phyloP scores from a whole-genome alignment of 2,113 vertebrate species.

The Lycaon pictus region DNA sequence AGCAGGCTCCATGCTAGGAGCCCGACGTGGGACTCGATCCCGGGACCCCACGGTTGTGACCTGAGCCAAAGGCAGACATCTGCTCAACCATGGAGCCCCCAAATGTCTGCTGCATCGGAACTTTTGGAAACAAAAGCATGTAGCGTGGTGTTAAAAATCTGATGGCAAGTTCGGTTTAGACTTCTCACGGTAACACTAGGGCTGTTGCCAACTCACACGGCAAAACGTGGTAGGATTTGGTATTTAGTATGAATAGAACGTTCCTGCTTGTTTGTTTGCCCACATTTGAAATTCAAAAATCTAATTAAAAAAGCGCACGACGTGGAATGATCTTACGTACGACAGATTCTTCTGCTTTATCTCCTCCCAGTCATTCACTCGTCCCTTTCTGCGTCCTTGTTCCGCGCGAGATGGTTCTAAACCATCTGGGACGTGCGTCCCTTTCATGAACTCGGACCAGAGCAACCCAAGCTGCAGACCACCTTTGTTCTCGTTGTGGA shows the following conservation, averaged over 20 bases:
- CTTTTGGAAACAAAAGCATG: not conserved
- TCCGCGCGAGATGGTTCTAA: rapidly evolving
- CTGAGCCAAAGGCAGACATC: too few species aligned
- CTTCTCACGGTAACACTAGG: rapidly evolving
- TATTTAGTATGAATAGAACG: not conserved
- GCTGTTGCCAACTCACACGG: not conserved
- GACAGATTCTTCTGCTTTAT: not conserved
- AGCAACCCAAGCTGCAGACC: not conserved
- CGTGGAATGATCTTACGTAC: not conserved
- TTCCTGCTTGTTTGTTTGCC: not conserved
- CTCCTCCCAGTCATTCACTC: not conserved
- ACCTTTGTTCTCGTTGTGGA: not conserved
- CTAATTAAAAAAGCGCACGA: not conserved
- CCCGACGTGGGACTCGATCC: too few species aligned
- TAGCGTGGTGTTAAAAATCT: not conserved
- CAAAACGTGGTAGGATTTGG: not conserved
- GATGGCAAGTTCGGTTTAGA: not conserved
- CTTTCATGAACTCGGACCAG: not conserved
- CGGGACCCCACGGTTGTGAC: too few species aligned
- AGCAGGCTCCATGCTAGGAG: too few species aligned
- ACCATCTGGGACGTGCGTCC: rapidly evolving
- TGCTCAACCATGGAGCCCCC: too few species aligned
- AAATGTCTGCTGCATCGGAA: too few species aligned
- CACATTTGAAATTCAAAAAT: not conserved
- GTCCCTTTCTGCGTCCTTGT: not conserved